Evolutionary conservation across 2,113 vertebrate species (phyloP).

Genomic region (Engystomops pustulosus): DNA sequence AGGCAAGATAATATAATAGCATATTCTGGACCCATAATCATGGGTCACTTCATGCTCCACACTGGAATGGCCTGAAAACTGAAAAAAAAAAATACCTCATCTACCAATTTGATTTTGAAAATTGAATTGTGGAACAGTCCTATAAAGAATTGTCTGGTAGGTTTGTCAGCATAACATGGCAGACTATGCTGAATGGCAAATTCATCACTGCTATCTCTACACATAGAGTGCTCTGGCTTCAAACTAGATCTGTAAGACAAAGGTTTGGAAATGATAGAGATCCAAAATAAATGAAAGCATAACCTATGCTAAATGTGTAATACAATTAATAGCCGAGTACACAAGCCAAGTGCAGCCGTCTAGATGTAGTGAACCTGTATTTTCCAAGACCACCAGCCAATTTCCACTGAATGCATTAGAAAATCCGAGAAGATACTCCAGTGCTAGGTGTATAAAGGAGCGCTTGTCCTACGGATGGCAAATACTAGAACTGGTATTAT

Average conservation of each 20-base stretch:
- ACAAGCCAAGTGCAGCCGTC: neutral
- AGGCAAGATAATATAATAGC: neutral
- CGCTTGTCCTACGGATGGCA: neutral
- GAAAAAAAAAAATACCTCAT: too few relatives aligned
- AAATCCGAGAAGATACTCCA: neutral
- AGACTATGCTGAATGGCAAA: neutral
- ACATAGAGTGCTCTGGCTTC: neutral
- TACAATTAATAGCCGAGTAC: neutral
- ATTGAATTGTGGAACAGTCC: too few relatives aligned
- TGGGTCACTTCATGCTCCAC: too few relatives aligned
- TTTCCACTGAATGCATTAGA: neutral
- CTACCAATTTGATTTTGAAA: too few relatives aligned
- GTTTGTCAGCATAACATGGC: slow-evolving; percentile 5
- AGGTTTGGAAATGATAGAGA: neutral
- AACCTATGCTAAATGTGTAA: neutral
- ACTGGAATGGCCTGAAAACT: neutral
- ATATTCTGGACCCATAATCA: neutral
- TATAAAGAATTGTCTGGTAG: too few relatives aligned
- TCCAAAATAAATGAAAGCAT: neutral
- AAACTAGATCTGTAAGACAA: neutral
- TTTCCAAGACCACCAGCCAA: neutral
- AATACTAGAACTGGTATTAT: slow-evolving; percentile 29
- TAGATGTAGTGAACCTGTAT: neutral
- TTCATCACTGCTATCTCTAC: neutral
- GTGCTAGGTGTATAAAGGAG: neutral